phyloP scores from a whole-genome alignment of 1,140 invertebrate genomes.

The Macrobrachium nipponense region DNA sequence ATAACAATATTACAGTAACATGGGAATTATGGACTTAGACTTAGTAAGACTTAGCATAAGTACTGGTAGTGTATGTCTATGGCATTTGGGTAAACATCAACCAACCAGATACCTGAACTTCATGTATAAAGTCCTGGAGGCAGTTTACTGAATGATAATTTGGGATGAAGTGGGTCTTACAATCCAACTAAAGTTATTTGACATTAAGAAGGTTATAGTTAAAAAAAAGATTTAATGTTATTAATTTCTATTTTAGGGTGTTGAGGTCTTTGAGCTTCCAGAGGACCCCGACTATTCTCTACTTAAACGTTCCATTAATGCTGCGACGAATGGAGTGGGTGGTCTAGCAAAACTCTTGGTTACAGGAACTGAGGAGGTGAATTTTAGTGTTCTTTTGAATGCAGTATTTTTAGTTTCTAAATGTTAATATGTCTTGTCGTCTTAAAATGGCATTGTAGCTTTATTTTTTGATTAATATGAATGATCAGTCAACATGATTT shows the following conservation, averaged over 20 bases:
- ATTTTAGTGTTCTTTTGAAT: not conserved
- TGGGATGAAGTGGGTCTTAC: not conserved
- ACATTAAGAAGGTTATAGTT: not conserved
- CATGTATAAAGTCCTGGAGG: too few species aligned
- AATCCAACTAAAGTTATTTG: not conserved
- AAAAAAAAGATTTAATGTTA: not conserved
- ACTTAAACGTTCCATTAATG: slow-evolving; percentile 48
- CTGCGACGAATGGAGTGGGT: slow-evolving; percentile 43
- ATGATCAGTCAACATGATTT: too few species aligned
- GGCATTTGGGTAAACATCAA: too few species aligned
- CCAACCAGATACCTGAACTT: too few species aligned
- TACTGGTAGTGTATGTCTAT: too few species aligned
- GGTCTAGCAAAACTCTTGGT: slow-evolving; percentile 52
- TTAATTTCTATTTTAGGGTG: not conserved
- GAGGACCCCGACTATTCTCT: slow-evolving; percentile 62
- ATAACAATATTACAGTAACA: too few species aligned
- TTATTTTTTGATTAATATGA: not conserved
- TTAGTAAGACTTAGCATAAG: too few species aligned
- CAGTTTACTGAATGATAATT: too few species aligned
- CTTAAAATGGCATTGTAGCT: not conserved
- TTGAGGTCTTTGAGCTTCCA: slow-evolving; percentile 57
- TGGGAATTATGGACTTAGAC: too few species aligned
- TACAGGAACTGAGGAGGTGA: slow-evolving; percentile 56
- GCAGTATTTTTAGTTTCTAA: not conserved
- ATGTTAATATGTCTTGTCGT: too few species aligned